Evolutionary conservation across 1,140 invertebrate species (phyloP), one percentile per base, ranked within the genome.

Genomic region (Drosophila serrata): DNA sequence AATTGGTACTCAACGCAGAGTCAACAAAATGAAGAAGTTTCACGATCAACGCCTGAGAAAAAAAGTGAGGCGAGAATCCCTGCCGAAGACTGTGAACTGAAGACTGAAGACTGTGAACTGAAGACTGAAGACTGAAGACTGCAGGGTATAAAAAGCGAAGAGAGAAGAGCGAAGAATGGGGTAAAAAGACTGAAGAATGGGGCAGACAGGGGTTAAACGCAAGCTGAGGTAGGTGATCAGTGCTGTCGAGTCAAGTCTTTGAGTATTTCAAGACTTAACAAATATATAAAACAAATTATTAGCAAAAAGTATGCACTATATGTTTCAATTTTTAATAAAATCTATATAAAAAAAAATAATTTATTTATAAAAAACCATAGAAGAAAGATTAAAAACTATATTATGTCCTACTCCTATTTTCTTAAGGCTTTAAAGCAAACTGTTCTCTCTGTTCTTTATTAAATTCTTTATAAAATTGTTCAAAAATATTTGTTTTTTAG

Each of bases 1-100:
- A 91, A 91, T 91, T 91, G 87, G 87, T 91, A 91, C 87, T 91
- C 84, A 58, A 75, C 55, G 40, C 64, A 61, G 42, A 70, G 69
- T 63, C 69, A 82, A 75, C 82, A 84, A 75, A 81, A 82, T 86
- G 82, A 82, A 86, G 69, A 86, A 86, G 82, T 85, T 82, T 48
- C 63, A 69, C 78, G 69, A 75, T 45, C 68, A 60, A 45, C 29
- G 40, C 79, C 49, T 82, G 82, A 70, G 82, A 85, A 85, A 85
- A 85, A 85, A 80, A 77, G 19, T 22, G 22, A 15, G 29, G 29
- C 29, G 39, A 33, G 61, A 69, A 29, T 64, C 35, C 22, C 65
- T 29, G 12, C 19, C 45, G 27, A 33, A 60, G 61, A 61, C 24
- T 7, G 51, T 9, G 7, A 4, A 27, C 22, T 29, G 46, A 11